Percentiles rank a stretch among this genome's conserved stretches.
These are phyloP conservation scores for Hippasteria phrygiana DNA, from an alignment of 53 echinoderm and acorn worm genomes.

Conservation along the genomic window DNA sequence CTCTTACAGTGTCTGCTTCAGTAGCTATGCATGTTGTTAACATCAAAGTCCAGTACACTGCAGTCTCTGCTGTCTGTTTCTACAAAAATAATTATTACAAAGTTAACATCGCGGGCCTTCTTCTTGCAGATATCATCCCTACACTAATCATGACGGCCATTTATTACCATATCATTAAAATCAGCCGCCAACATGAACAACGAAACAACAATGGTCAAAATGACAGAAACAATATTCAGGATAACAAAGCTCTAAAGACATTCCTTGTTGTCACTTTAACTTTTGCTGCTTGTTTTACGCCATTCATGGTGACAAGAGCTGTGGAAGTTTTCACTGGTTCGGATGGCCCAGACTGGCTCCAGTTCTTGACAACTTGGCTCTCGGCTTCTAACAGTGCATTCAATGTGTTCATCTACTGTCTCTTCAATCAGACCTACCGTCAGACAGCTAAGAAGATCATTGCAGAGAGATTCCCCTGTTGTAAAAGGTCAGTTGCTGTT, in stretches of 20 bases:
- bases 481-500: constrained; percentile 9
- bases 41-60: neutral
- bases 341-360: constrained; percentile 1
- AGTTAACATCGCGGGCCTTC: neutral
- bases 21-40: neutral
- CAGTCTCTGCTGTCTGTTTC: neutral
- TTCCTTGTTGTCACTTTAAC: constrained; percentile 20
- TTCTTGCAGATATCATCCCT: neutral
- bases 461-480: neutral
- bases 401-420: constrained; percentile 41
- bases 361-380: neutral
- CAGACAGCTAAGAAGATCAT: constrained; percentile 27
- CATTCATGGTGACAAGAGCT: neutral
- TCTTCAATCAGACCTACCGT: constrained; percentile 22
- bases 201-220: neutral
- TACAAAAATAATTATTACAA: neutral
- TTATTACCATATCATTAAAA: constrained; percentile 4
- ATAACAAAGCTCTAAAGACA: constrained; percentile 36
- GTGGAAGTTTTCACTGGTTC: constrained; percentile 14
- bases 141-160: neutral
- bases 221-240: neutral
- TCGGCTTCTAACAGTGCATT: neutral
- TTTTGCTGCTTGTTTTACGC: constrained; percentile 1
- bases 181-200: neutral
- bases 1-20: no score